Conservation (phyloP, 2,888 invertebrate genomes). For the Dioctria rufipes region DNA sequence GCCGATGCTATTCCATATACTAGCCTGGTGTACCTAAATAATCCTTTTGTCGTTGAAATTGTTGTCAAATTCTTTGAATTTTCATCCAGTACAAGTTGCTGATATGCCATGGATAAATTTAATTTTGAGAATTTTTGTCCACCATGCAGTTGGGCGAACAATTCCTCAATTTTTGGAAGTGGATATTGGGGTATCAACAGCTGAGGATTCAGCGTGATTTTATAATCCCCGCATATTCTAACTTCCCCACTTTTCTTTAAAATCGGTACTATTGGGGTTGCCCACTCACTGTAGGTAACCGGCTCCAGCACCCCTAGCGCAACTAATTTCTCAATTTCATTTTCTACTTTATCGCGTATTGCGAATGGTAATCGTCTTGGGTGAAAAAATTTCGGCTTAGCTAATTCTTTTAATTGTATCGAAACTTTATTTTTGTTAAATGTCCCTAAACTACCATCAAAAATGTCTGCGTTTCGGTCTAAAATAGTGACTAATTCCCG, state of each 20-base stretch:
- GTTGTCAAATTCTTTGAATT: conserved; percentile 62
- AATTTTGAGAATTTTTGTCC: conserved; percentile 61
- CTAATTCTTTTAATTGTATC: conserved; percentile 23
- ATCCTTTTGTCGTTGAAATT: conserved; percentile 62
- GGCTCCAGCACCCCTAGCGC: conserved; percentile 59
- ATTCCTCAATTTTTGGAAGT: conserved; percentile 62
- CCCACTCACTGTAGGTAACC: conserved; percentile 53
- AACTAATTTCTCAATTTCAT: conserved; percentile 53
- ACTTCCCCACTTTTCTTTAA: conserved; percentile 57
- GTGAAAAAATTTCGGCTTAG: conserved; percentile 51
- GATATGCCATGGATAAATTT: conserved; percentile 65
- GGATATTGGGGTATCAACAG: conserved; percentile 62
- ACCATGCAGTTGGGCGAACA: conserved; percentile 61
- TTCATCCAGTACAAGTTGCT: conserved; percentile 65
- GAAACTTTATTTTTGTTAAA: background rate
- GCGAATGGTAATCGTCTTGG: conserved; percentile 54
- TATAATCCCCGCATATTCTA: conserved; percentile 56
- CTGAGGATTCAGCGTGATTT: conserved; percentile 62
- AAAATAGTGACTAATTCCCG: too few species aligned
- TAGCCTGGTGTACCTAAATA: conserved; percentile 60
- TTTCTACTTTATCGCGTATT: conserved; percentile 51
- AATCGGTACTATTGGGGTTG: conserved; percentile 60
- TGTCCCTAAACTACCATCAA: background rate
- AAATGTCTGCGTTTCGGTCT: background rate
- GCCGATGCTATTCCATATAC: conserved; percentile 67